Conservation (phyloP, 2,797 vertebrate species). For the Sebastes taczanowskii region DNA sequence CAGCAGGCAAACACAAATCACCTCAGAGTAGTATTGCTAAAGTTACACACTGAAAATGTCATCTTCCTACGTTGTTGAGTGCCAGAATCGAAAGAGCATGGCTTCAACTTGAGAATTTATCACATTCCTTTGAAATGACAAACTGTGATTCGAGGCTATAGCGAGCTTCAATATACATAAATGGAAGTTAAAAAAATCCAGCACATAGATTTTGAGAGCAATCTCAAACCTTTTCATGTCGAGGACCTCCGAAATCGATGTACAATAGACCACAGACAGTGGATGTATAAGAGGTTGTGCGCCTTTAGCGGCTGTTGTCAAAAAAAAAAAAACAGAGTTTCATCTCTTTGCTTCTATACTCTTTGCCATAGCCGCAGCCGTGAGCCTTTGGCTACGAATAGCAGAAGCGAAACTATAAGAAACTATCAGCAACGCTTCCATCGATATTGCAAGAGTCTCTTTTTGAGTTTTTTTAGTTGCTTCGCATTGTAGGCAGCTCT, state of each 20-base stretch:
- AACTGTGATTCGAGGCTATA: neutral
- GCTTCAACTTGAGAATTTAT: neutral
- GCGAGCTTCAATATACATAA: too few species aligned
- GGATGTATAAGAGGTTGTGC: neutral
- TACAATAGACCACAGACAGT: neutral
- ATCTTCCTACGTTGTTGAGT: too few species aligned
- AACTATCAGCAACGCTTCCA: too few species aligned
- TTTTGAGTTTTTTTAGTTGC: neutral
- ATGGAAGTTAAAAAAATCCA: too few species aligned
- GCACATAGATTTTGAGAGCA: too few species aligned
- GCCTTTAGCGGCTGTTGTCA: too few species aligned
- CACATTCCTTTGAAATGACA: neutral
- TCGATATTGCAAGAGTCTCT: neutral
- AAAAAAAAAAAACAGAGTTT: too few species aligned
- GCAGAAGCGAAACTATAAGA: too few species aligned
- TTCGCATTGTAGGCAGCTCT: neutral
- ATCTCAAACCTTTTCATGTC: too few species aligned
- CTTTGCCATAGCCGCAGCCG: too few species aligned
- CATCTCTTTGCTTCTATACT: neutral
- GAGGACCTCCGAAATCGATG: too few species aligned
- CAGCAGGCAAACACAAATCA: neutral
- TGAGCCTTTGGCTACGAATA: too few species aligned
- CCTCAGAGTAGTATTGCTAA: neutral
- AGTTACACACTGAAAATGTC: neutral
- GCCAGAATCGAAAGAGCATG: neutral